These are phyloP conservation scores for Pardalotus punctatus DNA, from an alignment of 2,113 vertebrate species.

Conservation along the genomic window DNA sequence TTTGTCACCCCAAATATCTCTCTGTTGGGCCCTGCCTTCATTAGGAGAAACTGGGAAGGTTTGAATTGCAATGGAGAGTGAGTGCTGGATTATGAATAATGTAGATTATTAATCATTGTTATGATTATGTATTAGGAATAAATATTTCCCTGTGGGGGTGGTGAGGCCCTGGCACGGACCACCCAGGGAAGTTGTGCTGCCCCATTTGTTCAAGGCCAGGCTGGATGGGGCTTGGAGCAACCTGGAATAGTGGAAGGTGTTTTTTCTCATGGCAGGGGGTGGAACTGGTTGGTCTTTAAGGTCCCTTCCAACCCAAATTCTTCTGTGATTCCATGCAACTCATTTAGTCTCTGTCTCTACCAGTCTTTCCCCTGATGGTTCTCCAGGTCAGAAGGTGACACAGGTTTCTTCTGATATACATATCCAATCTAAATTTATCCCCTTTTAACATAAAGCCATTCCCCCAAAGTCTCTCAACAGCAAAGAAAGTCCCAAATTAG, in stretches of 20 bases:
- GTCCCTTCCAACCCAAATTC: background rate
- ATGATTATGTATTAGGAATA: background rate
- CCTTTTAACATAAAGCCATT: background rate
- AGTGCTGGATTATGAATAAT: background rate
- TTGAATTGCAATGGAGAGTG: background rate
- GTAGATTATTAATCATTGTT: background rate
- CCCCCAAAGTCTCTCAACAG: background rate
- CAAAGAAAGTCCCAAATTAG: background rate
- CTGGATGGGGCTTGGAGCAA: background rate
- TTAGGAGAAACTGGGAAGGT: background rate
- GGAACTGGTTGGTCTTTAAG: background rate
- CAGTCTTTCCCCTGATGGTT: background rate
- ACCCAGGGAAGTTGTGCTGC: background rate
- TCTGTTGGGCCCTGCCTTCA: background rate
- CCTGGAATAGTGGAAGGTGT: background rate
- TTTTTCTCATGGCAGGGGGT: background rate
- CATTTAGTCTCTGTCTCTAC: background rate
- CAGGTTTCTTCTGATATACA: background rate
- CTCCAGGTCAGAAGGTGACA: background rate
- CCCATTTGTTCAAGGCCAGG: background rate
- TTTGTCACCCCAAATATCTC: background rate
- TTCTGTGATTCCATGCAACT: background rate
- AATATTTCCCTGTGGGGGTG: background rate
- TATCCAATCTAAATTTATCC: background rate
- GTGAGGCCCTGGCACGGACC: rapidly evolving